Base-by-base conservation (phyloP, 2,888 invertebrate species). In the Nemotelus pantherinus region DNA sequence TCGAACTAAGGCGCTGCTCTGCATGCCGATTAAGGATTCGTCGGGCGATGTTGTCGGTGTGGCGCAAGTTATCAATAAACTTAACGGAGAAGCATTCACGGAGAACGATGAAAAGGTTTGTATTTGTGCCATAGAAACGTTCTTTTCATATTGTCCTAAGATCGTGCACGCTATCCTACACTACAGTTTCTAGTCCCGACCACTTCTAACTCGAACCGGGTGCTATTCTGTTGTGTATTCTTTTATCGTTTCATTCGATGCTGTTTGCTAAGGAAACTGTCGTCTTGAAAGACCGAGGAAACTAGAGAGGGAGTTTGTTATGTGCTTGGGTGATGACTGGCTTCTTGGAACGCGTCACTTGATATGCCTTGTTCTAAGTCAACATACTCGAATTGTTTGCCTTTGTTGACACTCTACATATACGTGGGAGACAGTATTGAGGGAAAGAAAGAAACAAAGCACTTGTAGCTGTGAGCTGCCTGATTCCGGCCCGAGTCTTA, bases 1-100 rank as follows among this genome's bases (percentile, higher is more conserved):
- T 89, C 93, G 93, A 86, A 98, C 97, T 76, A 92, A 94, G 87
- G 95, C 96, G 77, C 91, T 98, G 81, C 91, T 98, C 79, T 97
- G 97, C 87, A 96, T 97, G 96, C 97, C 97, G 76, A 97, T 98
- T 86, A 95, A 95, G 88, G 97, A 97, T 88, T 94, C 94, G 85
- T 94, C 93, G 83, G 97, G 96, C 55, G 96, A 98, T 87, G 96
- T 98, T 82, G 94, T 98, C 82, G 99, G 98, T 43, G 98, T 99
- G 77, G 98, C 98, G 76, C 98, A 98, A 91, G 96, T 95, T 83
- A 96, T 96, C 88, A 96, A 96, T 89, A 96, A 96, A 89, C 92
- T 94, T 82, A 93, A 93, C 85, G 94, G 95, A 83, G 91, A 93
- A 79, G 92, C 93, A 79, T 96, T 96, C 88, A 95, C 95, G 76